Percentiles rank a stretch among this genome's conserved stretches.
These are phyloP conservation scores for Zosterops pallidus DNA, from an alignment of 2,113 vertebrate species.

Conservation along the genomic window DNA sequence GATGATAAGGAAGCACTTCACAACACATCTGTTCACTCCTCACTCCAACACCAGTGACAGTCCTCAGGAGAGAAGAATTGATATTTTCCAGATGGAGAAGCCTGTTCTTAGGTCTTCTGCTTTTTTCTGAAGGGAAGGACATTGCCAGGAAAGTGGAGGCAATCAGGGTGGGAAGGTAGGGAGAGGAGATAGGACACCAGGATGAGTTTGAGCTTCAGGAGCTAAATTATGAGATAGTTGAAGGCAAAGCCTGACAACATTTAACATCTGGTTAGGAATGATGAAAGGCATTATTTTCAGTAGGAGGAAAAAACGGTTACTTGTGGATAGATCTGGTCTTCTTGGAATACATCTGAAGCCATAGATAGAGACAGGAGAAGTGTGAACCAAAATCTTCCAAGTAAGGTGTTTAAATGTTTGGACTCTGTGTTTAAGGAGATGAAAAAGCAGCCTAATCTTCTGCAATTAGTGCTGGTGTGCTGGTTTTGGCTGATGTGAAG, in stretches of 20 bases:
- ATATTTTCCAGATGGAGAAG: not conserved
- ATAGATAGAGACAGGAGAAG: not conserved
- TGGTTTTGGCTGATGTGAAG: not conserved
- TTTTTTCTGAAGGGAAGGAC: not conserved
- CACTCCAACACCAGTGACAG: fast-evolving
- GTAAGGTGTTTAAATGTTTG: not conserved
- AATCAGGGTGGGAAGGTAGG: fast-evolving
- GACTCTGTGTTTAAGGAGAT: not conserved
- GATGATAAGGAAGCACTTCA: not conserved
- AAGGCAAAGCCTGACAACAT: not conserved
- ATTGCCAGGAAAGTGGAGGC: not conserved
- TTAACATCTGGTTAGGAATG: not conserved
- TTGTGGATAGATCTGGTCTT: not conserved
- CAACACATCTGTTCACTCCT: not conserved
- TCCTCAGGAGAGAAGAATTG: not conserved
- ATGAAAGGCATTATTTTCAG: not conserved
- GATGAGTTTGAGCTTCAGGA: not conserved
- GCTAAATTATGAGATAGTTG: not conserved
- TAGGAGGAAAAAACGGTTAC: not conserved
- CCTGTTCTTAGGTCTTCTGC: not conserved
- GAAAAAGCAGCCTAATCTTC: not conserved
- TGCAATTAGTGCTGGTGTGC: not conserved
- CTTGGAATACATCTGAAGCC: not conserved
- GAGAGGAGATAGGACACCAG: not conserved
- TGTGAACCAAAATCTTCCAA: not conserved